Evolutionary conservation across 2,113 vertebrate genomes (phyloP).

Genomic region (Solea senegalensis): DNA sequence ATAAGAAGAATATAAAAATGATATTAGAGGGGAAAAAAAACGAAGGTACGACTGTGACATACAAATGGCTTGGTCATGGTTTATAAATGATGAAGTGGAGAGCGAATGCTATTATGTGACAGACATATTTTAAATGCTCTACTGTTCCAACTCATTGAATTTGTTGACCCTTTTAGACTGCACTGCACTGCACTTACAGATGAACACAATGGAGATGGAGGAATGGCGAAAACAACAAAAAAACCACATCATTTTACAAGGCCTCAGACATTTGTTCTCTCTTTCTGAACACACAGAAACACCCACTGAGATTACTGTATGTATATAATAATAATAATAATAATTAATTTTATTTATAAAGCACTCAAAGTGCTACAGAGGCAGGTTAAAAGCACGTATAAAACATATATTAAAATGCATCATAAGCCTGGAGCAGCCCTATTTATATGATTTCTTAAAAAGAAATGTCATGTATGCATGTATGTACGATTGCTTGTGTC

Average conservation of each 20-base stretch:
- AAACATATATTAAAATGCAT: no score
- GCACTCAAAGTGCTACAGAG: no score
- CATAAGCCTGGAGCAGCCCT: no score
- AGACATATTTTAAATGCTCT: constrained; percentile 3
- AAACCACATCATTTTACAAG: background rate
- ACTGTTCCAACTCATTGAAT: background rate
- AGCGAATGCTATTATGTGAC: background rate
- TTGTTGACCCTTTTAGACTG: background rate
- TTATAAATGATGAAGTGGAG: background rate
- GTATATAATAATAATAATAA: no score
- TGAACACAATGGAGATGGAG: background rate
- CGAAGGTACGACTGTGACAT: background rate
- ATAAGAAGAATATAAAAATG: no score
- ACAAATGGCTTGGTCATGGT: background rate
- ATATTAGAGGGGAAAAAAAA: no score
- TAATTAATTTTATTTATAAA: no score
- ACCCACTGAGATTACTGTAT: background rate
- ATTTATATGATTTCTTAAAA: no score
- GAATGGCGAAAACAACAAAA: background rate
- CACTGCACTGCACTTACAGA: background rate
- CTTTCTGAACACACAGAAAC: background rate
- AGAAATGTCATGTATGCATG: no score
- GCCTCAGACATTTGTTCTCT: background rate
- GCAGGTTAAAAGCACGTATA: no score
- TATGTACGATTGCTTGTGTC: constrained; percentile 4